Evolutionary conservation across 2,113 vertebrate genomes (phyloP).

Genomic region (Spea multiplicata): DNA sequence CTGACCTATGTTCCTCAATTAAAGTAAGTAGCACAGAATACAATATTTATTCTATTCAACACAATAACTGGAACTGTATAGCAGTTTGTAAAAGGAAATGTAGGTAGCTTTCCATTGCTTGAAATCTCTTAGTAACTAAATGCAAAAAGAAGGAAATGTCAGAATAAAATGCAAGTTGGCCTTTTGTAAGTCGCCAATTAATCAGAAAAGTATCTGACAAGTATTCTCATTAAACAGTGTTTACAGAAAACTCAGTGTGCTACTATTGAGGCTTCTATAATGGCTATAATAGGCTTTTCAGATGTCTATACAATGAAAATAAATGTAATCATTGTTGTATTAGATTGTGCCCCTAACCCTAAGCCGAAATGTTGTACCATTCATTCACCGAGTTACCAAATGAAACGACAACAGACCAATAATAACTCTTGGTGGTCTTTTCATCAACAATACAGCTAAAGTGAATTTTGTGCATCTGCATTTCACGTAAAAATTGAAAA

Average conservation of each 20-base stretch:
- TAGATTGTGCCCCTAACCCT: slow-evolving; percentile 23
- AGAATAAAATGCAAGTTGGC: slow-evolving; percentile 39
- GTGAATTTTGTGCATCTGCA: slow-evolving; percentile 18
- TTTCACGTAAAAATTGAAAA: slow-evolving; percentile 18
- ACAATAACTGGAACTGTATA: slow-evolving; percentile 16
- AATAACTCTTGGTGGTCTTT: slow-evolving; percentile 45
- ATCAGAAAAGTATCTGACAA: slow-evolving; percentile 46
- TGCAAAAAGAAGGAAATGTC: slow-evolving; percentile 35
- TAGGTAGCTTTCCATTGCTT: slow-evolving; percentile 29
- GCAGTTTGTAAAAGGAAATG: slow-evolving; percentile 23
- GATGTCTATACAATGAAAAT: slow-evolving; percentile 41
- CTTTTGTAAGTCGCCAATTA: slow-evolving; percentile 41
- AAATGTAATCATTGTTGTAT: slow-evolving; percentile 47
- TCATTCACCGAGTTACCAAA: slow-evolving; percentile 31
- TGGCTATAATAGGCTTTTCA: slow-evolving; percentile 43
- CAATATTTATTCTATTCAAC: slow-evolving; percentile 18
- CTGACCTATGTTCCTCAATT: slow-evolving; percentile 13
- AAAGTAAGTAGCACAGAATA: slow-evolving; percentile 2
- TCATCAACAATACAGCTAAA: slow-evolving; percentile 5
- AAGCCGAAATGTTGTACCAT: slow-evolving; percentile 41
- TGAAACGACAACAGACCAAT: slow-evolving; percentile 26
- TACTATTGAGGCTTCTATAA: slow-evolving; percentile 34
- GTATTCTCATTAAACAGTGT: slow-evolving; percentile 46
- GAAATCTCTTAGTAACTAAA: slow-evolving; percentile 27
- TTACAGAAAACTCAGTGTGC: slow-evolving; percentile 40